Evolutionary conservation across 2,113 vertebrate species (phyloP), one percentile per base, ranked within the genome.

Genomic region (Accipiter virgatus): DNA sequence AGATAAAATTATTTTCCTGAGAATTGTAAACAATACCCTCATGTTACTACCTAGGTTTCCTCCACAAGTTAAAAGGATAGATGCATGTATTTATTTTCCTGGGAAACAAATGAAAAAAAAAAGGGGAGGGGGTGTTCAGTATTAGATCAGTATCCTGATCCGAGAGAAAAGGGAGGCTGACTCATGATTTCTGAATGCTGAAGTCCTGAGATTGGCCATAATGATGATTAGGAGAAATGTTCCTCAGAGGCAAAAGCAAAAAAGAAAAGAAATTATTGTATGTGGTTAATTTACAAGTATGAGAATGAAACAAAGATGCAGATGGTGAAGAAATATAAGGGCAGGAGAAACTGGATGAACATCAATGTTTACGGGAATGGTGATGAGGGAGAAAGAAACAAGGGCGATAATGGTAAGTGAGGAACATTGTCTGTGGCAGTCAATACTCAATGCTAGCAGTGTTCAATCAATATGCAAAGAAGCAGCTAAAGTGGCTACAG

Each of bases 401-500:
- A 88, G 73, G 67, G 50, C 14, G 3, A 78, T 95, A 92, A 93
- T 78, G 42, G 91, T 72, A 92, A 95, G 86, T 94, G 94, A 94
- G 84, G 68, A 94, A 95, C 91, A 95, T 86, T 90, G 68, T 91
- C 73, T 95, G 86, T 94, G 90, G 81, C 87, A 95, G 88, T 89
- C 95, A 90, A 95, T 95, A 83, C 75, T 93, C 85, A 32, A 80
- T 27, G 71, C 0, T 4, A 97, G 72, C 59, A 34, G 71, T 40
- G 32, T 81, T 93, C 89, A 88, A 93, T 97, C 96, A 97, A 94
- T 94, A 95, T 97, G 94, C 84, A 95, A 93, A 96, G 91, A 27
- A 90, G 78, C 71, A 90, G 68, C 71, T 88, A 66, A 84, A 96
- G 93, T 89, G 87, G 65, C 86, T 92, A 65, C 65, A 81, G 78